Evolutionary conservation across 1,140 invertebrate species (phyloP).

Genomic region (Caenorhabditis briggsae): DNA sequence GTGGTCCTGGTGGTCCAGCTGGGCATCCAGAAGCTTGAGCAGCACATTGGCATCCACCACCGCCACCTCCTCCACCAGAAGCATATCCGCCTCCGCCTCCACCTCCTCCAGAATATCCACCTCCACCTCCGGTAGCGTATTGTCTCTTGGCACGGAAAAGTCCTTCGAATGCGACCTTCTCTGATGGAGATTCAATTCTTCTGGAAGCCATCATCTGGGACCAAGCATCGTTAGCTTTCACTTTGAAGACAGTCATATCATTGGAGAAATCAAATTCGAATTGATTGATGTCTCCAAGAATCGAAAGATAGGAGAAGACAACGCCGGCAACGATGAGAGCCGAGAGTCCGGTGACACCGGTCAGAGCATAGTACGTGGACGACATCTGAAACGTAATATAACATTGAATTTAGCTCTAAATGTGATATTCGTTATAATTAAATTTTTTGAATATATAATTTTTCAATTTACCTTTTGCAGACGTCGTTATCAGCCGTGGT

Average conservation of each 20-base stretch:
- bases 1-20: conserved; percentile 54
- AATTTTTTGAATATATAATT: background rate
- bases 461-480: background rate
- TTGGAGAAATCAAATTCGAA: conserved; percentile 40
- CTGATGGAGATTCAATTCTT: conserved; percentile 31
- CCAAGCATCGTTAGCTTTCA: conserved; percentile 27
- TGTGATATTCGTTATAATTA: no score
- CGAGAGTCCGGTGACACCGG: conserved; percentile 8
- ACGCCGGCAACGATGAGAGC: conserved; percentile 24
- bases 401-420: no score
- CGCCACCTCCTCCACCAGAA: conserved; percentile 7
- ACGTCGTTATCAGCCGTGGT: conserved; percentile 50
- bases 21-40: conserved; percentile 57
- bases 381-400: conserved; percentile 6
- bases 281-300: conserved; percentile 51
- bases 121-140: conserved; percentile 25
- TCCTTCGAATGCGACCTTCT: conserved; percentile 6
- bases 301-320: conserved; percentile 28
- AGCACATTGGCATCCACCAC: conserved; percentile 52
- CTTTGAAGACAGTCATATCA: conserved; percentile 36
- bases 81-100: conserved; percentile 28
- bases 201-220: conserved; percentile 41
- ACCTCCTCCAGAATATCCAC: conserved; percentile 11
- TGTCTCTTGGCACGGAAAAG: conserved; percentile 46
- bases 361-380: conserved; percentile 28